Evolutionary conservation across 2,888 invertebrate genomes (phyloP).

Genomic region (Ormyrus labotus): DNA sequence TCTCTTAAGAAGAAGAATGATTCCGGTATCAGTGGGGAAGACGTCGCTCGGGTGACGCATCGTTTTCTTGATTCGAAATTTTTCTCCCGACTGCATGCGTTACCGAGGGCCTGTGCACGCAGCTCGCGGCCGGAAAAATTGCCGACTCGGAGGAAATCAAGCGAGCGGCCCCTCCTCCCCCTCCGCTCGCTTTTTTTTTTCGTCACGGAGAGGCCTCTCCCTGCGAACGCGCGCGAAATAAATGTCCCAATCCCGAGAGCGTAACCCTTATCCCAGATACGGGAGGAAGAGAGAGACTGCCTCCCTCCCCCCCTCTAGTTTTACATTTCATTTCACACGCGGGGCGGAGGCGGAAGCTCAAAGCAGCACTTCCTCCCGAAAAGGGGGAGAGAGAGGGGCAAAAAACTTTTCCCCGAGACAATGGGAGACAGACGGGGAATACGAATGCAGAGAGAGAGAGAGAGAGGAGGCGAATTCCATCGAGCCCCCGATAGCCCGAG

Average conservation of each 20-base stretch:
- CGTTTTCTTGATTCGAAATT: background rate
- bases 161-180: slow-evolving; percentile 4
- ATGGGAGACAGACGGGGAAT: slow-evolving; percentile 27
- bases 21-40: background rate
- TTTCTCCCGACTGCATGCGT: slow-evolving; percentile 7
- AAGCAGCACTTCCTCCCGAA: slow-evolving; percentile 29
- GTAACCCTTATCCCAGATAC: slow-evolving; percentile 7
- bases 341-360: slow-evolving; percentile 15
- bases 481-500: slow-evolving; percentile 48
- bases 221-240: slow-evolving; percentile 34
- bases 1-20: background rate
- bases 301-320: slow-evolving; percentile 14
- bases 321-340: slow-evolving; percentile 57
- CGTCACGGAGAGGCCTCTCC: background rate
- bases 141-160: slow-evolving; percentile 50
- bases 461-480: slow-evolving; percentile 40
- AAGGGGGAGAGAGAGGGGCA: slow-evolving; percentile 1
- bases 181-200: background rate
- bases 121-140: slow-evolving; percentile 29
- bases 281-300: background rate
- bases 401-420: background rate
- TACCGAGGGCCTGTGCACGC: background rate
- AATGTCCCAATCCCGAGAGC: slow-evolving; percentile 55
- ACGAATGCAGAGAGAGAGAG: slow-evolving; percentile 34
- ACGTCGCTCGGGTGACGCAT: background rate